Evolutionary conservation across 2,797 vertebrate genomes (phyloP).

Genomic region (Bucorvus abyssinicus): DNA sequence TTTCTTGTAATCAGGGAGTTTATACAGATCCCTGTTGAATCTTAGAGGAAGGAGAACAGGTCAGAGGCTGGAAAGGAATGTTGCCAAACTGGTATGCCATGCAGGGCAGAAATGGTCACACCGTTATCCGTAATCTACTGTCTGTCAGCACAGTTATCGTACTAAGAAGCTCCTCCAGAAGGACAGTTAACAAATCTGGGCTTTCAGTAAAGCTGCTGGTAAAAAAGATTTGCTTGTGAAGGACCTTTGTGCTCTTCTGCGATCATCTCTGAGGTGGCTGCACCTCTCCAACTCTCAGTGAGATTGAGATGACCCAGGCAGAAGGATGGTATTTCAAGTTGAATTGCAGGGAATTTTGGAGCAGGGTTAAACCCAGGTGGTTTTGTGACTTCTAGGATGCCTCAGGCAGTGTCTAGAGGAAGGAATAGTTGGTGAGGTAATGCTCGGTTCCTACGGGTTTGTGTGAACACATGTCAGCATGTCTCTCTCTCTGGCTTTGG

Average conservation of each 20-base stretch:
- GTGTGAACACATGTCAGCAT: accelerated
- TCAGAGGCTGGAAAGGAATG: not conserved
- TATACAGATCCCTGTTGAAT: not conserved
- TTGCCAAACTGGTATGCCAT: not conserved
- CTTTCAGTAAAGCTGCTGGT: not conserved
- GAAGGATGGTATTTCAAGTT: not conserved
- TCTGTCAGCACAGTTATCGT: not conserved
- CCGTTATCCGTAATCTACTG: not conserved
- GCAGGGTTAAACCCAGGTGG: not conserved
- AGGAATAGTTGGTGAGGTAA: not conserved
- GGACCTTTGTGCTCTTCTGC: not conserved
- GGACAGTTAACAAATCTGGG: not conserved
- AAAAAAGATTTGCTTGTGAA: not conserved
- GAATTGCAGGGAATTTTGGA: not conserved
- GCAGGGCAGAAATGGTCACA: not conserved
- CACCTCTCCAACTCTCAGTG: not conserved
- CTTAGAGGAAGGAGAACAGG: not conserved
- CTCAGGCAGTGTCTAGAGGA: not conserved
- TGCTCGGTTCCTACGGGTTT: not conserved
- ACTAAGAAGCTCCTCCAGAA: not conserved
- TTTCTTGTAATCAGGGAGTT: not conserved
- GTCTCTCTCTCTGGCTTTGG: not conserved
- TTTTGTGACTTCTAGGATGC: not conserved
- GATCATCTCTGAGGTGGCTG: not conserved
- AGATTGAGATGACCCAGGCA: not conserved